Evolutionary conservation across 2,888 invertebrate genomes (phyloP).

Genomic region (Heliconius ismenius): DNA sequence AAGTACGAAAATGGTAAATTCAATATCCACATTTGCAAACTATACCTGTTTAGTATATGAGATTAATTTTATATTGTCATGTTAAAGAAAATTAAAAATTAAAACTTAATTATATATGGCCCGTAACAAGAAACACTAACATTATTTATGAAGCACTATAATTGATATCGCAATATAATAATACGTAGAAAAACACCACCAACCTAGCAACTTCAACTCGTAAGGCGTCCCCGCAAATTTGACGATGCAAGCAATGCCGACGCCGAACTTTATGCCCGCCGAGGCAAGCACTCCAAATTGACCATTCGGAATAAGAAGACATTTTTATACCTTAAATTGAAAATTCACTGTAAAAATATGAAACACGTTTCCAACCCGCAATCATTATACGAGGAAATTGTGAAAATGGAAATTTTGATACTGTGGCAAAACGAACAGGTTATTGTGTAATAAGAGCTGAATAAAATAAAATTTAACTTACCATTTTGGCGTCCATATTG

Average conservation of each 20-base stretch:
- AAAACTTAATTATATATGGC: no score
- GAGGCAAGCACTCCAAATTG: slow-evolving; percentile 65
- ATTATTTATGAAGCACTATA: not conserved
- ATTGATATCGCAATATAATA: not conserved
- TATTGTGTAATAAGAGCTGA: slow-evolving; percentile 22
- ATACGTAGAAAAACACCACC: not conserved
- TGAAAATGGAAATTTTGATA: slow-evolving; percentile 19
- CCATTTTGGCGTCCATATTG: slow-evolving; percentile 41
- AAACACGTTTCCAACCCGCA: slow-evolving; percentile 2
- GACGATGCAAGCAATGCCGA: slow-evolving; percentile 63
- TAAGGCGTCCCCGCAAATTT: slow-evolving; percentile 65
- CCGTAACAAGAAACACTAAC: not conserved
- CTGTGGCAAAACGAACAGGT: not conserved
- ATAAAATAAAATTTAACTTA: slow-evolving; percentile 30
- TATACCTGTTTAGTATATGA: not conserved
- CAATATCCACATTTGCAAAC: not conserved
- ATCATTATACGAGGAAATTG: slow-evolving; percentile 24
- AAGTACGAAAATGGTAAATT: not conserved
- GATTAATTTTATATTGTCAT: not conserved
- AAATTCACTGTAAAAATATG: slow-evolving; percentile 31
- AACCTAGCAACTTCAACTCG: slow-evolving; percentile 71
- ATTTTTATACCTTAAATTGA: slow-evolving; percentile 55
- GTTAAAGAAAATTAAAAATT: not conserved
- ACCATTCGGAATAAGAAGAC: slow-evolving; percentile 65
- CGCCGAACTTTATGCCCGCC: slow-evolving; percentile 63